phyloP scores from a whole-genome alignment of 2,113 vertebrate genomes.

The Prochilodus magdalenae region DNA sequence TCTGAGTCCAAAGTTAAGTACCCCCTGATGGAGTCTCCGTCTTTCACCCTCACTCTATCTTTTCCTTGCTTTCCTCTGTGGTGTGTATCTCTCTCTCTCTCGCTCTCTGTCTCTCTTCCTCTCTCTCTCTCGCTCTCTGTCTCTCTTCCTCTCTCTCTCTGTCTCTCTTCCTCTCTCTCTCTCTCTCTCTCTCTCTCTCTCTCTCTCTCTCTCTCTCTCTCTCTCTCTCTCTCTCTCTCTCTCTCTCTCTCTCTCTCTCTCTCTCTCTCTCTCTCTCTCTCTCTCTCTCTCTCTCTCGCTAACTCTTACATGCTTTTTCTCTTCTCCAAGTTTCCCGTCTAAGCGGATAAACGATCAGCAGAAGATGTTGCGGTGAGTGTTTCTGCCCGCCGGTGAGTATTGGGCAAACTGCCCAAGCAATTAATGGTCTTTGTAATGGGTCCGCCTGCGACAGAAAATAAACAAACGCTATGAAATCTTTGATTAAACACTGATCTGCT shows the following conservation, averaged over 20 bases:
- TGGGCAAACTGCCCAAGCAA: conserved; percentile 60
- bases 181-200: neutral
- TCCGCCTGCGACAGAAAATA: conserved; percentile 49
- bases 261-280: neutral
- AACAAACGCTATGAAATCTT: conserved; percentile 55
- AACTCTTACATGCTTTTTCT: conserved; percentile 11
- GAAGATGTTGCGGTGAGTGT: conserved; percentile 27
- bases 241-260: neutral
- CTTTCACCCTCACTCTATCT: neutral
- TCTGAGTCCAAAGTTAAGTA: too few species aligned
- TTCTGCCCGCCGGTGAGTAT: conserved; percentile 42
- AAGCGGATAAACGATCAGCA: conserved; percentile 19
- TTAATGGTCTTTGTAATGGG: conserved; percentile 55
- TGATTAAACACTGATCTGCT: conserved; percentile 57
- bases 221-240: neutral
- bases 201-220: neutral
- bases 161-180: conserved; percentile 12
- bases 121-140: neutral
- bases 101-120: neutral
- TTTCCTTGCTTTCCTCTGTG: neutral
- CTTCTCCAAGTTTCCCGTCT: neutral
- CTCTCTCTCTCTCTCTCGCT: neutral
- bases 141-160: neutral
- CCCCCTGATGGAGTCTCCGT: too few species aligned
- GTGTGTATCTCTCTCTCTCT: neutral